Conservation (phyloP, 2,113 vertebrate species). For the Proteles cristata region DNA sequence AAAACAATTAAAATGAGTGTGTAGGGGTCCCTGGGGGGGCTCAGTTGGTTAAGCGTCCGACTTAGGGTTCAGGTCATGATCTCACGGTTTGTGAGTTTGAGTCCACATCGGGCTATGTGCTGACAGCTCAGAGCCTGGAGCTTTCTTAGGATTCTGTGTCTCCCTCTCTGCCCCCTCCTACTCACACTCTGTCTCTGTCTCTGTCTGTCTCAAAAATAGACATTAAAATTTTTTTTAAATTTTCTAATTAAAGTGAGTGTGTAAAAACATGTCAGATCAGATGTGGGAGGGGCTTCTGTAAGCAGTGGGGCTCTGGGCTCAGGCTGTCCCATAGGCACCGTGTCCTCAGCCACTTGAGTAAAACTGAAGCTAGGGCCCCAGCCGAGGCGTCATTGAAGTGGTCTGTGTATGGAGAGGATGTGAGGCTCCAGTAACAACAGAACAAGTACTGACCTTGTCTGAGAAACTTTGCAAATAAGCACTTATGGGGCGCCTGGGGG, state of each 20-base stretch:
- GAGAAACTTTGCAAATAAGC: background rate
- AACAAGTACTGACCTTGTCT: accelerated
- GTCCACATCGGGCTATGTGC: no score
- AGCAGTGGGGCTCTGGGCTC: accelerated
- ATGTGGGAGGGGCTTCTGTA: accelerated
- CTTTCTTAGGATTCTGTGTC: no score
- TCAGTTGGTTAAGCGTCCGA: no score
- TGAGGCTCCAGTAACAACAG: accelerated
- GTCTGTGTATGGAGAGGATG: accelerated
- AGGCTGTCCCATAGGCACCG: accelerated
- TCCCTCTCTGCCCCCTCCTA: no score
- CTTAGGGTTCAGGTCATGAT: no score
- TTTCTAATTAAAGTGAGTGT: background rate
- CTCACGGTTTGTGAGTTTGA: no score
- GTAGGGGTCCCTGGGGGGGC: no score
- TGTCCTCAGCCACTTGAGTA: accelerated
- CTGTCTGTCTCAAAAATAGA: no score
- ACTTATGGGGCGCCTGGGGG: no score
- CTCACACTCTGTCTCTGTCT: no score
- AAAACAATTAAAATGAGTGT: background rate
- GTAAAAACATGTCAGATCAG: accelerated
- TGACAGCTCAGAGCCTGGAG: no score
- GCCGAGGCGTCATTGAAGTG: accelerated
- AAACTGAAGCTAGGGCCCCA: accelerated
- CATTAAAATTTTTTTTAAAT: no score